Evolutionary conservation across 2,888 invertebrate species (phyloP).

Genomic region (Nemoura dubitans): DNA sequence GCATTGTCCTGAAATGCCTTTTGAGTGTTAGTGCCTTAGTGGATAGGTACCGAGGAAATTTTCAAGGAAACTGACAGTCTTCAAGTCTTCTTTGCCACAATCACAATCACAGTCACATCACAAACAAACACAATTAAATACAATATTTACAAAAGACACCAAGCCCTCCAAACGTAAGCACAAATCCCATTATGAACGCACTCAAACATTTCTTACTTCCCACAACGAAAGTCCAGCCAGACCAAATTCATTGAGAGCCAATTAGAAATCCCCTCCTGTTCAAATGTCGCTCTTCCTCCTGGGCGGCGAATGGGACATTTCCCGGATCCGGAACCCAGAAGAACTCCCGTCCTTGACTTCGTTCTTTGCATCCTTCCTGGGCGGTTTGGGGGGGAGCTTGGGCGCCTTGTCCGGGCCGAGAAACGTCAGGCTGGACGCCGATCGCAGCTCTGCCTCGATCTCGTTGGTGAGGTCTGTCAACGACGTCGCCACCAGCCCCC

Average conservation of each 20-base stretch:
- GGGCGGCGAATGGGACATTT: constrained; percentile 54
- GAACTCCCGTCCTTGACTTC: neutral
- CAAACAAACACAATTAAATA: neutral
- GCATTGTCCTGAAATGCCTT: neutral
- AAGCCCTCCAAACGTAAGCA: neutral
- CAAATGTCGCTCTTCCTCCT: constrained; percentile 42
- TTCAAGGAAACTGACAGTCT: neutral
- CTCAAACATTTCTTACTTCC: constrained; percentile 22
- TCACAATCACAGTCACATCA: neutral
- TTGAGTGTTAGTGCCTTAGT: neutral
- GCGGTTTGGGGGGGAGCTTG: neutral
- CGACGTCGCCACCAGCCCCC: constrained; percentile 3
- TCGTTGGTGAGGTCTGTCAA: neutral
- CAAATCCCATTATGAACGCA: neutral
- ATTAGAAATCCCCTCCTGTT: neutral
- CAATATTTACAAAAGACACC: neutral
- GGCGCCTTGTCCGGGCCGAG: neutral
- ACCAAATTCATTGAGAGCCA: neutral
- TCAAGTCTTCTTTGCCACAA: neutral
- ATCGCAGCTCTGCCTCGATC: constrained; percentile 39
- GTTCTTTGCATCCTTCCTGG: neutral
- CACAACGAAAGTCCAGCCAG: neutral
- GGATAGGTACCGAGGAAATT: neutral
- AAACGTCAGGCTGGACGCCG: constrained; percentile 17
- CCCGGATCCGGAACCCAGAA: constrained; percentile 49